Conservation (phyloP, 2,113 vertebrate genomes). For the Cyprinodon tularosa region DNA sequence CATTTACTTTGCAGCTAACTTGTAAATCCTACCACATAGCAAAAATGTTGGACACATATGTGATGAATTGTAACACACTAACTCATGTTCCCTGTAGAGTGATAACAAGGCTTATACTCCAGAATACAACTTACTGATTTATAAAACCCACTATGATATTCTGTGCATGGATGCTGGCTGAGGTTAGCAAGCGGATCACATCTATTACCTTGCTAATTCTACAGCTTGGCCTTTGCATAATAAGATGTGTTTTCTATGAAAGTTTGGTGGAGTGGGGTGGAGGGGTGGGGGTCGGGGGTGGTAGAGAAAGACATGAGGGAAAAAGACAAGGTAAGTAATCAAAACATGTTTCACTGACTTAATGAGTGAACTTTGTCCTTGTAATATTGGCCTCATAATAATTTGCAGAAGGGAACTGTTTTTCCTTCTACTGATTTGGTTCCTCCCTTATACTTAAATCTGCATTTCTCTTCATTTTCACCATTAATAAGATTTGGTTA, state of each 20-base stretch:
- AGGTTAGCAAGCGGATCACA: slow-evolving; percentile 74
- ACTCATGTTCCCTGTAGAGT: slow-evolving; percentile 8
- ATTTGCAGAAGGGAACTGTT: slow-evolving; percentile 59
- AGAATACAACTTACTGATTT: slow-evolving; percentile 39
- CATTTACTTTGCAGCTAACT: slow-evolving; percentile 13
- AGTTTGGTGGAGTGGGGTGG: slow-evolving; percentile 15
- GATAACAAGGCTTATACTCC: slow-evolving; percentile 42
- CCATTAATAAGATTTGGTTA: slow-evolving; percentile 8
- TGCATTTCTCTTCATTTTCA: slow-evolving; percentile 30
- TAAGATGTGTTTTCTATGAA: slow-evolving; percentile 62
- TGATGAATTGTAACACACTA: slow-evolving; percentile 12
- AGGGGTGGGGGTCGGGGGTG: not conserved
- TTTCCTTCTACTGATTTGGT: slow-evolving; percentile 26
- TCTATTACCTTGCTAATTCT: slow-evolving; percentile 76
- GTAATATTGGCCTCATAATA: slow-evolving; percentile 50
- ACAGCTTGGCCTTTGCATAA: slow-evolving; percentile 73
- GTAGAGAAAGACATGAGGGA: slow-evolving; percentile 19
- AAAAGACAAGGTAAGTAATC: slow-evolving; percentile 59
- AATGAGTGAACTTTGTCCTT: slow-evolving; percentile 61
- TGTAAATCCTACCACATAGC: slow-evolving; percentile 7
- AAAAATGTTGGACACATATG: slow-evolving; percentile 55
- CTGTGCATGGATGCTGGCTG: slow-evolving; percentile 53
- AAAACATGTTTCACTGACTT: slow-evolving; percentile 66
- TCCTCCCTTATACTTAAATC: slow-evolving; percentile 34
- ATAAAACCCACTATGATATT: slow-evolving; percentile 67